Conservation (phyloP, 2,113 vertebrate genomes). For the Papio anubis region DNA sequence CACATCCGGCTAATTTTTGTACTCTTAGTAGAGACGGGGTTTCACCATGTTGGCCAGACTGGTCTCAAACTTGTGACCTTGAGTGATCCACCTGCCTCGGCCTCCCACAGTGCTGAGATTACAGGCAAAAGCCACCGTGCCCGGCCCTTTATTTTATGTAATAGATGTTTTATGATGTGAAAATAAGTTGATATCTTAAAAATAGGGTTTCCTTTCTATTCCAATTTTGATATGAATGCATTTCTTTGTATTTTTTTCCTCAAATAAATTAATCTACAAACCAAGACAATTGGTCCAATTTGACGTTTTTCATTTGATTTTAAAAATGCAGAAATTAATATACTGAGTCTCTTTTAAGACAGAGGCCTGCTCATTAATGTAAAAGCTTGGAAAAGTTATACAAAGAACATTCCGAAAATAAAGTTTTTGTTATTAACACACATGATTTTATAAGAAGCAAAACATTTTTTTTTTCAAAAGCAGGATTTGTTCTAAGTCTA, state of each 20-base stretch:
- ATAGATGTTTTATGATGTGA: constrained; percentile 50
- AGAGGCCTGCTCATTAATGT: constrained; percentile 51
- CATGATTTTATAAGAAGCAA: constrained; percentile 52
- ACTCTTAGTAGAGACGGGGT: too few relatives aligned
- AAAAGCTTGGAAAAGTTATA: constrained; percentile 38
- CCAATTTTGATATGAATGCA: constrained; percentile 40
- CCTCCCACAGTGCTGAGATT: too few relatives aligned
- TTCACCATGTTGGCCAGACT: too few relatives aligned
- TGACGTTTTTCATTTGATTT: constrained; percentile 53
- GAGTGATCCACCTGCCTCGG: too few relatives aligned
- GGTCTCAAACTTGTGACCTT: too few relatives aligned
- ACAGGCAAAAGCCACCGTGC: too few relatives aligned
- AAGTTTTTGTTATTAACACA: constrained; percentile 53
- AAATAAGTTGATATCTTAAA: constrained; percentile 44
- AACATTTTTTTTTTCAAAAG: constrained; percentile 54
- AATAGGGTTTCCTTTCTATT: constrained; percentile 17
- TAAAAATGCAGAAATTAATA: constrained; percentile 54
- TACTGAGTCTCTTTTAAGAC: constrained; percentile 62
- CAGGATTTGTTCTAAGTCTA: constrained; percentile 26
- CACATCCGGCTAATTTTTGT: too few relatives aligned
- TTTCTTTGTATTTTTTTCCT: constrained; percentile 54
- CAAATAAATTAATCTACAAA: neutral
- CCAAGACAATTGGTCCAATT: neutral
- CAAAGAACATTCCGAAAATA: constrained; percentile 52
- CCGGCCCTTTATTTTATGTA: neutral